A percentile compares a stretch with the other conserved stretches of the same genome.
These are phyloP conservation scores for Gadopsis marmoratus DNA, from an alignment of 2,797 vertebrate genomes.

Conservation along the genomic window DNA sequence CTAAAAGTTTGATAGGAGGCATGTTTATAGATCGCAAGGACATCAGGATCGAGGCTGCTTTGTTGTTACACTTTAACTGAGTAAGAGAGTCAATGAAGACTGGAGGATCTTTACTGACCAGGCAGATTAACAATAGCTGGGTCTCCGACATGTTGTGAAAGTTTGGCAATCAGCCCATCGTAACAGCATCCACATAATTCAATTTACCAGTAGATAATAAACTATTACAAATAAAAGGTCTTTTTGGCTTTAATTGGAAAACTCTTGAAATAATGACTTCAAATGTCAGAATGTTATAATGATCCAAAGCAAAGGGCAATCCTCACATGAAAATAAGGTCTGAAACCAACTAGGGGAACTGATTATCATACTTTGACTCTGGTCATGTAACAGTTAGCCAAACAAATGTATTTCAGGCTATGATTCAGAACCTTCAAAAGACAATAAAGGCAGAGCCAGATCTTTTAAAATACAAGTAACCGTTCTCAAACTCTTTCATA, in stretches of 20 bases:
- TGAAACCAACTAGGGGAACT: neutral
- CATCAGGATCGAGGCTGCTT: conserved; percentile 53
- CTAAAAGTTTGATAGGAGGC: conserved; percentile 42
- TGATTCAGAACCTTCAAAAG: neutral
- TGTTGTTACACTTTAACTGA: conserved; percentile 37
- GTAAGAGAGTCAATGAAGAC: conserved; percentile 11
- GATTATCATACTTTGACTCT: neutral
- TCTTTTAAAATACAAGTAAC: neutral
- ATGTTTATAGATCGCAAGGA: conserved; percentile 30
- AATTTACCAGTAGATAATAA: neutral
- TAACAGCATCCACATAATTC: neutral
- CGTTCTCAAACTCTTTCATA: neutral
- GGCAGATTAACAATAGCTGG: neutral
- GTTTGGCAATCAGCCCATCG: neutral
- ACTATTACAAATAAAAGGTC: neutral
- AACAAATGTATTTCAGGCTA: neutral
- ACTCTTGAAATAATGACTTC: neutral
- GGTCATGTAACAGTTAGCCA: neutral
- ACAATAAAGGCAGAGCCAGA: neutral
- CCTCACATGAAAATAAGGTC: neutral
- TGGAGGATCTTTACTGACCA: conserved; percentile 15
- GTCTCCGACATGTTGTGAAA: neutral
- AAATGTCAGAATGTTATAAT: neutral
- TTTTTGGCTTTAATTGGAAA: neutral
- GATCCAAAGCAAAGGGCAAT: neutral